Conservation (phyloP, 2,113 vertebrate species). For the Tachuris rubrigastra region DNA sequence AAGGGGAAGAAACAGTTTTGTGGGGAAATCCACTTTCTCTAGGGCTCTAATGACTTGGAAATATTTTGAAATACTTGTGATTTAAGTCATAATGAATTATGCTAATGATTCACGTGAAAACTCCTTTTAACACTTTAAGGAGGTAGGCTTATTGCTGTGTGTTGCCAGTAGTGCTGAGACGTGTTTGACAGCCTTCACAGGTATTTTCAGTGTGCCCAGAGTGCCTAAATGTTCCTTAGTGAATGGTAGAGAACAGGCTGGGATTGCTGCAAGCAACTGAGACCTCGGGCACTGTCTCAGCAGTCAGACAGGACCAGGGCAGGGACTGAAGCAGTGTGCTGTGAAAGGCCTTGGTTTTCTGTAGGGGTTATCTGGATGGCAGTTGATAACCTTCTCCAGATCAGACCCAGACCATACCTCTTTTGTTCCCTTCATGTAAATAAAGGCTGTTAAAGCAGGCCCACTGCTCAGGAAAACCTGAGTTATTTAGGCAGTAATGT, state of each 20-base stretch:
- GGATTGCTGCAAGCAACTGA: not conserved
- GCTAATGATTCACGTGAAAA: not conserved
- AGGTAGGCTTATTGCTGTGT: not conserved
- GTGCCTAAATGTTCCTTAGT: not conserved
- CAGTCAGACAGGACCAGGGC: not conserved
- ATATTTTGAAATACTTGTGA: not conserved
- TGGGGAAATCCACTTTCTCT: slow-evolving; percentile 42
- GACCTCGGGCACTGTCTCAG: not conserved
- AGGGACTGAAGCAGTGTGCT: not conserved
- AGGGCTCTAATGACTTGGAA: not conserved
- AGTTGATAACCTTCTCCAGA: not conserved
- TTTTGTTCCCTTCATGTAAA: not conserved
- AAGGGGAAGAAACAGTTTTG: slow-evolving; percentile 25
- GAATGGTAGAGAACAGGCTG: not conserved
- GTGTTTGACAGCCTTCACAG: not conserved
- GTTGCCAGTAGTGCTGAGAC: not conserved
- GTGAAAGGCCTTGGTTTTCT: not conserved
- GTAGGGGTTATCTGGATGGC: not conserved
- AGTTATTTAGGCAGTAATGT: slow-evolving; percentile 17
- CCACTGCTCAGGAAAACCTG: not conserved
- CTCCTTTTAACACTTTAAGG: not conserved
- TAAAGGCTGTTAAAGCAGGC: not conserved
- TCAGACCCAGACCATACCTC: not conserved
- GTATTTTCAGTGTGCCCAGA: not conserved
- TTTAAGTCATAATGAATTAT: slow-evolving; percentile 22